phyloP scores from a whole-genome alignment of 2,113 vertebrate genomes.

The Megalops atlanticus region DNA sequence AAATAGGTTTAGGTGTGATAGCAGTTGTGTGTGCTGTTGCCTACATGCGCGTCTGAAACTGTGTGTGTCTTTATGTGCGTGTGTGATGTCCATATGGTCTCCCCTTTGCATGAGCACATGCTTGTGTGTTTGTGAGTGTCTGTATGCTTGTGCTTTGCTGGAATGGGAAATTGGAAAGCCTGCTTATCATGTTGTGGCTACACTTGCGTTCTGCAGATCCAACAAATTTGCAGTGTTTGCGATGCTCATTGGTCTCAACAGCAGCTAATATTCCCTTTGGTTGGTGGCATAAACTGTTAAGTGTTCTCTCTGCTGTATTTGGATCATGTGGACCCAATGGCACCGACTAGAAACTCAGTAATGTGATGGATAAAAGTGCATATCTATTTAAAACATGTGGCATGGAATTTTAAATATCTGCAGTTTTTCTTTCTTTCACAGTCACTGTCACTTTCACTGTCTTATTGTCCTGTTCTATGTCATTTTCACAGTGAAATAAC shows the following conservation, averaged over 20 bases:
- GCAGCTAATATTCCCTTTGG: not conserved
- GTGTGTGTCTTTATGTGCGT: not conserved
- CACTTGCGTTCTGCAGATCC: not conserved
- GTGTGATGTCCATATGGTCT: not conserved
- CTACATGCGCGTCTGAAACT: not conserved
- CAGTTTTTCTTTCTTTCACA: not conserved
- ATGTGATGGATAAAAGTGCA: not conserved
- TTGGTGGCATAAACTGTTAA: not conserved
- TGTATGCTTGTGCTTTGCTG: not conserved
- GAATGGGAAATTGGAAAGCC: not conserved
- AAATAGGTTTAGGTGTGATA: too few relatives aligned
- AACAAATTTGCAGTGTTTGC: not conserved
- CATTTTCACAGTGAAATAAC: too few relatives aligned
- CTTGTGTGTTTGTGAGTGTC: not conserved
- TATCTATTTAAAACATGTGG: not conserved
- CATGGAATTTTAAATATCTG: not conserved
- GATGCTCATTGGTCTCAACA: not conserved
- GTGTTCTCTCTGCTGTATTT: not conserved
- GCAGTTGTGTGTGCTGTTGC: too few relatives aligned
- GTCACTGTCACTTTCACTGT: not conserved
- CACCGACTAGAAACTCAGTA: not conserved
- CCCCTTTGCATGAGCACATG: not conserved
- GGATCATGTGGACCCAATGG: not conserved
- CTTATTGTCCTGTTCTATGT: not conserved
- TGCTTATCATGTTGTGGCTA: not conserved